Base-by-base conservation (phyloP, 2,113 vertebrate genomes). In the Gopherus flavomarginatus region DNA sequence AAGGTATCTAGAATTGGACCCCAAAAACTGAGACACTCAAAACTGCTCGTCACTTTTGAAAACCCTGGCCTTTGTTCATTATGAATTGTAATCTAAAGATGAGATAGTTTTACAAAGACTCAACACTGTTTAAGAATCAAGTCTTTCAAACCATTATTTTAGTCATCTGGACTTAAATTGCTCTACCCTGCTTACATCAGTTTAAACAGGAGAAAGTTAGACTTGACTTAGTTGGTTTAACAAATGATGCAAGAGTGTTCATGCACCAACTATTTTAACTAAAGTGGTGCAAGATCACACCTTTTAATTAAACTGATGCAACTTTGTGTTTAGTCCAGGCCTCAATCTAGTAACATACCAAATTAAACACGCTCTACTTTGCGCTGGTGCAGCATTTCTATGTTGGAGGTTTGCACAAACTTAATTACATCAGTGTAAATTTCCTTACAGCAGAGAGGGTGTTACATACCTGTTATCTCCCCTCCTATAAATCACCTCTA, bases 271-370 rank as follows among this genome's bases (percentile, higher is more conserved):
- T 54, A 19, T 54, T 54, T 54, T 54, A 21, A 54, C 59, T 31
- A 11, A 62, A 31, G 27, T 56, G 81, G 59, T 88, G 52, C 54
- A 90, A 42, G 44, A 80, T 21, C 87, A 95, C 69, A 94, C 75
- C 85, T 86, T 49, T 57, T 81, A 92, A 72, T 65, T 86, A 93
- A 96, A 93, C 87, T 90, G 85, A 72, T 85, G 29, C 89, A 95
- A 35, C 35, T 8, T 35, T 8, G 62, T n/a, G 12, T 69, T 69
- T 69, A 69, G 62, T 7, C 26, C 27, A 31, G 59, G 59, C 59
- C 29, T 62, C 59, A 62, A 31, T 31, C 59, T 62, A 93, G 72
- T 90, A 94, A 90, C 87, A 54, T n/a, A 17, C 13, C 29, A 69
- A 69, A 31, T 69, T 69, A 69, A 31, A 35, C 31, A 17, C 3